These are phyloP conservation scores for Halocynthia roretzi DNA, from an alignment of 23 tunicate genomes.

Conservation along the genomic window DNA sequence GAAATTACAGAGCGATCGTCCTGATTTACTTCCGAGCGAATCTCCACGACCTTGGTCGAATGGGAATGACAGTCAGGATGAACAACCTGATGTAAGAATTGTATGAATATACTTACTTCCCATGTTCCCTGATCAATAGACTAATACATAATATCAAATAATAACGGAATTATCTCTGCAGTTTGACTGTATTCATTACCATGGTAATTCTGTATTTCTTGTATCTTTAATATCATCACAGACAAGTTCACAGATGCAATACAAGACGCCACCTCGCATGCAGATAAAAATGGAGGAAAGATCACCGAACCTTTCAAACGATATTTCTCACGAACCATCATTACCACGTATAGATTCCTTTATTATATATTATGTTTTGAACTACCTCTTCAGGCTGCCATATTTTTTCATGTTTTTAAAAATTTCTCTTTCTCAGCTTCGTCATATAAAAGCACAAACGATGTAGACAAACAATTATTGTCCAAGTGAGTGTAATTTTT, in stretches of 20 bases:
- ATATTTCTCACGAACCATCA: neutral
- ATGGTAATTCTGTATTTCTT: neutral
- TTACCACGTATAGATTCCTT: too few species aligned
- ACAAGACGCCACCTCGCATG: constrained; percentile 16
- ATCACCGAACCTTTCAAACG: neutral
- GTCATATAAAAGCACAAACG: neutral
- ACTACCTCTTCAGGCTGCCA: too few species aligned
- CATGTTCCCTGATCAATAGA: too few species aligned
- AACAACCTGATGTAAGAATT: constrained; percentile 5
- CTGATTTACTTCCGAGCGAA: constrained; percentile 76
- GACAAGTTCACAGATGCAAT: constrained; percentile 3
- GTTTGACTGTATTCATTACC: neutral
- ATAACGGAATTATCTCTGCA: neutral
- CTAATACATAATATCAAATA: neutral
- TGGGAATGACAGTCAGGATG: constrained; percentile 11
- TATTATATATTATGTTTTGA: too few species aligned
- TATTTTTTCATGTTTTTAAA: too few species aligned
- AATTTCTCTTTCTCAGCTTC: neutral
- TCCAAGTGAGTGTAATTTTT: neutral
- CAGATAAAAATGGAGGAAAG: constrained; percentile 18
- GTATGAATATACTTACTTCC: too few species aligned
- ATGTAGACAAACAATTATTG: neutral
- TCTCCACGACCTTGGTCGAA: constrained; percentile 38
- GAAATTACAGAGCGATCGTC: constrained; percentile 39
- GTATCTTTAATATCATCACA: neutral